phyloP scores from a whole-genome alignment of 2,888 invertebrate species.

The Microctonus brassicae region DNA sequence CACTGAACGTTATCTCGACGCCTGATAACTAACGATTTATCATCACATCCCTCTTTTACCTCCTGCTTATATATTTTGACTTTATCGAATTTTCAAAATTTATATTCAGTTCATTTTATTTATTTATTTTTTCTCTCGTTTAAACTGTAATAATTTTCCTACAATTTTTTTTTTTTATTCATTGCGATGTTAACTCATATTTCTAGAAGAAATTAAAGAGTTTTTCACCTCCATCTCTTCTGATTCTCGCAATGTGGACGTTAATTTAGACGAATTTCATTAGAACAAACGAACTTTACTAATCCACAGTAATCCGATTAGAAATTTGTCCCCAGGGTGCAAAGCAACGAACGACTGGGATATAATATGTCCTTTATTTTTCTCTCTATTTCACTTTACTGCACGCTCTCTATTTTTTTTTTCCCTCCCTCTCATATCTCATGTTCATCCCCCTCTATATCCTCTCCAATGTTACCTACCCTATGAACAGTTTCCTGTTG shows the following conservation, averaged over 20 bases:
- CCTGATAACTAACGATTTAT: slow-evolving; percentile 19
- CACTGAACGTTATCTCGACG: slow-evolving; percentile 19
- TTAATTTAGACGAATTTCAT: slow-evolving; percentile 70
- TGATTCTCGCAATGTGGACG: slow-evolving; percentile 56
- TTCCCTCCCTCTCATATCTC: slow-evolving; percentile 38
- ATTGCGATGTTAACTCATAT: slow-evolving; percentile 12
- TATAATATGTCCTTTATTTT: slow-evolving; percentile 34
- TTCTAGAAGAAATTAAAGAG: background rate
- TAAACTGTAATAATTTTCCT: background rate
- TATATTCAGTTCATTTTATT: background rate
- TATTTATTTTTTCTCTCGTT: background rate
- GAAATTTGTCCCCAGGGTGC: slow-evolving; percentile 66
- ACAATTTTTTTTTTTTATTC: background rate
- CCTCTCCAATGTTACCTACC: slow-evolving; percentile 31
- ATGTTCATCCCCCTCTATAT: slow-evolving; percentile 29
- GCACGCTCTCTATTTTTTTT: slow-evolving; percentile 36
- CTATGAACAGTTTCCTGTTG: slow-evolving; percentile 42
- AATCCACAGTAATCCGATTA: slow-evolving; percentile 69
- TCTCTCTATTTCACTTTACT: too few relatives aligned
- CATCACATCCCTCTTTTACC: background rate
- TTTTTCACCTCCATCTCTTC: slow-evolving; percentile 30
- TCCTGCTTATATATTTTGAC: background rate
- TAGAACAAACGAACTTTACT: slow-evolving; percentile 70
- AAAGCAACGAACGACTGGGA: slow-evolving; percentile 53
- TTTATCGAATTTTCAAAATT: background rate